Evolutionary conservation across 2,113 vertebrate genomes (phyloP), one percentile per base, ranked within the genome.

Genomic region (Lasiurus cinereus): DNA sequence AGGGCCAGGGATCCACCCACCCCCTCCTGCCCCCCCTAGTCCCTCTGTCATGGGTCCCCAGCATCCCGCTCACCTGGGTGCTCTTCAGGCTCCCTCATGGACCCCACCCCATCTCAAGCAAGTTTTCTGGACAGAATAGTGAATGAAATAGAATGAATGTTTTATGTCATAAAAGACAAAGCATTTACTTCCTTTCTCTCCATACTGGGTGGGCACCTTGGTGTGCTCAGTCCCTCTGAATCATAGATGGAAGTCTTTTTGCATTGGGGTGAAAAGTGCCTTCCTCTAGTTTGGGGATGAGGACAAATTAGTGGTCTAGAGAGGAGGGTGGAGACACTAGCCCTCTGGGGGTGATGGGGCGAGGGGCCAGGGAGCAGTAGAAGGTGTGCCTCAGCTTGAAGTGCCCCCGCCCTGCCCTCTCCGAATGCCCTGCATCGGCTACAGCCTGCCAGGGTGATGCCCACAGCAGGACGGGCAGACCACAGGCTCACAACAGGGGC

Each of bases 391-490:
- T 43, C 6, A 16, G 85, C 31, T 33, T 10, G 33, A 11, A 22
- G 29, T 0, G 14, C 48, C 19, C 8, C 0, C 13, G 50, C 13
- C 24, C 52, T 18, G 27, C 22, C 16, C 21, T 14, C 5, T 36
- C 48, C 16, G 8, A 29, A 39, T 2, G 33, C 1, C 27, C 11
- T 6, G 50, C n/a, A 24, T 5, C 13, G 4, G 33, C 59, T 22
- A 8, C 21, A 11, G 69, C 10, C 24, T 12, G 43, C 19, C 4
- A 0, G 0, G 22, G 10, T 0, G 24, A 3, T 4, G 5, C 6
- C 14, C 3, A 0, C 12, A 12, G 85, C 33, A 3, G 83, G 72
- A 46, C 8, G 1, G 10, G 8, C 46, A 3, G 6, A 29, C 36
- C 0, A 1, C 36, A 16, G 29, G n/a, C 19, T 54, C 46, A 1